Base-by-base conservation (phyloP, 2,113 vertebrate genomes). In the Meleagris gallopavo region DNA sequence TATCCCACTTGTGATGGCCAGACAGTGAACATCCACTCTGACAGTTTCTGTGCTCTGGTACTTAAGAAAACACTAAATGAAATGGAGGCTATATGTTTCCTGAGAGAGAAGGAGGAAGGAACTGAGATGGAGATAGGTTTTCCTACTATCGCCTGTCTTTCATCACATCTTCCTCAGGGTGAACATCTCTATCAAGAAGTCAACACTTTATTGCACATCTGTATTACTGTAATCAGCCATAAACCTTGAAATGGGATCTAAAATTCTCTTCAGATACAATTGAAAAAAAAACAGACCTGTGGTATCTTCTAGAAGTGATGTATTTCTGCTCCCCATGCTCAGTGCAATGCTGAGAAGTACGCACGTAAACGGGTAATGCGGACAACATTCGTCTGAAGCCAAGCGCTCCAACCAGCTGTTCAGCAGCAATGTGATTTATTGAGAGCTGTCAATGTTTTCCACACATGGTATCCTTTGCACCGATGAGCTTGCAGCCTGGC, bases 321-420 rank as follows among this genome's bases (percentile, higher is more conserved):
- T 86, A 45, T 83, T 96, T 97, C 94, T 36, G 7, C 95, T 94
- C 94, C 94, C 88, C 80, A 20, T 32, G 65, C 27, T 1, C 72
- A 83, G 75, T 54, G 88, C 93, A 92, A 91, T 85, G 81, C n/a
- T 8, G 62, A 86, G 90, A 61, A 95, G 85, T 76, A 96, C 2
- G n/a, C 93, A 86, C 91, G 83, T 79, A 97, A 96, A 88, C 88
- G 88, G 91, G 62, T 85, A 83, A 60, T 29, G 93, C 48, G 83
- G 94, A 86, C 85, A 88, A 45, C 95, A 94, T 97, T 97, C 85
- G 95, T 96, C 94, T 83, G 41, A 94, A 89, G 82, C 91, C 84
- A 4, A 88, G 94, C 84, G 76, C 66, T 24, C 72, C 87, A 87
- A 46, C 84, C 95, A 95, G 93, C 87, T 94, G 89, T 60, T 95